A percentile compares a stretch with the other conserved stretches of the same genome.
Conservation (phyloP, 2,888 invertebrate species). For the Caprella mutica region DNA sequence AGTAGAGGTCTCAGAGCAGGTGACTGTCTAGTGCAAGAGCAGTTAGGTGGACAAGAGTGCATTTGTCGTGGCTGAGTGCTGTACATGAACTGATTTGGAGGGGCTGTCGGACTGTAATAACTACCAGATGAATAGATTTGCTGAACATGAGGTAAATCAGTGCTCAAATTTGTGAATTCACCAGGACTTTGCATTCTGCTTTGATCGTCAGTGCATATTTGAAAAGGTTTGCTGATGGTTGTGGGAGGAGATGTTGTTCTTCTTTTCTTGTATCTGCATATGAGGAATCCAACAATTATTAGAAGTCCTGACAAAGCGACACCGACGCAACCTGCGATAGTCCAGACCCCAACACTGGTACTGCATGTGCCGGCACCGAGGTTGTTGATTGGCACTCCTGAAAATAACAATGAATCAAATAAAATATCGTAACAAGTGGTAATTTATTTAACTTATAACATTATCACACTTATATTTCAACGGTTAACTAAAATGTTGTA, state of each 20-base stretch:
- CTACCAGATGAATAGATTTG: background rate
- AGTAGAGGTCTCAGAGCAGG: constrained; percentile 3
- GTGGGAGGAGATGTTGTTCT: background rate
- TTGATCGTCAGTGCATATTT: background rate
- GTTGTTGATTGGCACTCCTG: constrained; percentile 25
- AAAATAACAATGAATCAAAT: background rate
- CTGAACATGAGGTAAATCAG: background rate
- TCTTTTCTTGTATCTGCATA: constrained; percentile 12
- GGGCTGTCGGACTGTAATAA: background rate
- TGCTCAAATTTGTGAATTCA: background rate
- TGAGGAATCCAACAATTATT: constrained; percentile 19
- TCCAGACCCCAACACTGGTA: constrained; percentile 10
- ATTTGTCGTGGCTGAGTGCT: background rate
- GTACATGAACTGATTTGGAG: background rate
- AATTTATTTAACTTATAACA: too few species aligned
- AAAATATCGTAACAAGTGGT: too few species aligned
- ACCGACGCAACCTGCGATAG: constrained; percentile 23
- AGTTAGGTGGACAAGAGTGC: background rate
- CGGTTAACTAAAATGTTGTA: background rate
- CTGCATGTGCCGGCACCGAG: constrained; percentile 20
- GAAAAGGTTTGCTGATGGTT: background rate
- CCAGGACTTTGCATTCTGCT: background rate
- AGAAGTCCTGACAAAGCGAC: constrained; percentile 16
- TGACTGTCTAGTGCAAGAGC: background rate
- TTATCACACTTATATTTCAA: too few species aligned